Conservation (phyloP, 2,797 vertebrate genomes). For the Pantherophis alleghaniensis region DNA sequence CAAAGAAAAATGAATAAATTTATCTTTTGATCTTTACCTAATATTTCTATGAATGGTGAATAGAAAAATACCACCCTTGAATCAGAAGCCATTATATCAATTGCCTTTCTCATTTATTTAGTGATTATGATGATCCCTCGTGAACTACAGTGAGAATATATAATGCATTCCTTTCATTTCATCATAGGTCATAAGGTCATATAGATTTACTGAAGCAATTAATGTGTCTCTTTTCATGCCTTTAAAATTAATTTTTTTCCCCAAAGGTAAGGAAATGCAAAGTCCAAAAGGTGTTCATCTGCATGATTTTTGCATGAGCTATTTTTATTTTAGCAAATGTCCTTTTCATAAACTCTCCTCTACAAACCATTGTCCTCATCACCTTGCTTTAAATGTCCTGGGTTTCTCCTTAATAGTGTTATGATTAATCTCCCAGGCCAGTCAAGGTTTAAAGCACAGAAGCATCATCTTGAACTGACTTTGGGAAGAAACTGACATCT, state of each 20-base stretch:
- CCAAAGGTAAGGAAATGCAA: background rate
- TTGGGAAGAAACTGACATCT: background rate
- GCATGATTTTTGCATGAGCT: background rate
- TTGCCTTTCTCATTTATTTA: conserved; percentile 33
- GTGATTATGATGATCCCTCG: conserved; percentile 3
- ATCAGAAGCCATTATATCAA: conserved; percentile 18
- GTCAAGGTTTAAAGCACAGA: background rate
- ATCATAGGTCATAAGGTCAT: background rate
- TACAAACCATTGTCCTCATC: background rate
- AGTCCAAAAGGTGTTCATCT: background rate
- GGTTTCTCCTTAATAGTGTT: background rate
- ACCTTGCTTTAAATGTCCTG: background rate
- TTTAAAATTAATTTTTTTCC: background rate
- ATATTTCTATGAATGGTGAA: conserved; percentile 28
- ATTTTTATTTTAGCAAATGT: background rate
- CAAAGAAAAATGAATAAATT: conserved; percentile 45
- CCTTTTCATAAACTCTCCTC: background rate
- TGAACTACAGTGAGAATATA: background rate
- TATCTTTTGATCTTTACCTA: conserved; percentile 46
- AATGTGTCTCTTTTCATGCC: background rate
- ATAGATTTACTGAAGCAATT: background rate
- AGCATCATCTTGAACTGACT: background rate
- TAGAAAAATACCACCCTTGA: conserved; percentile 31
- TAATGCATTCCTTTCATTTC: background rate
- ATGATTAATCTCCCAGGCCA: background rate